Evolutionary conservation across 2,888 invertebrate genomes (phyloP), one percentile per base, ranked within the genome.

Genomic region (Heliconius erato): DNA sequence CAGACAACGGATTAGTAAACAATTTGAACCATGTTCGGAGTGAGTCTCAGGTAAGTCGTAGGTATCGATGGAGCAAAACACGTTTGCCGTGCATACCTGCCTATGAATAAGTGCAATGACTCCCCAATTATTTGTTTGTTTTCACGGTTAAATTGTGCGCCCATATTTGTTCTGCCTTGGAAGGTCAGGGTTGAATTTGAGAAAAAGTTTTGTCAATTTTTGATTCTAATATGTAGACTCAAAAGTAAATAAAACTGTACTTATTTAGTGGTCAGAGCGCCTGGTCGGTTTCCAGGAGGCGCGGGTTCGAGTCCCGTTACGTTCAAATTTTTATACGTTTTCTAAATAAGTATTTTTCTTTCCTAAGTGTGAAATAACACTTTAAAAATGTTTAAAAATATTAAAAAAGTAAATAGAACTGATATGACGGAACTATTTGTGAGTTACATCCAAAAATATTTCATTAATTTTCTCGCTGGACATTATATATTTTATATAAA

Each of bases 11-110:
- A 89, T 91, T 94, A 89, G 92, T 94, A 91, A 96, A 96, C 90
- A 96, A 96, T 94, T 91, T 95, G 92, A 95, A 95, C 91, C 96
- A 96, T 89, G 94, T 92, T 92, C 95, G 95, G 90, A 95, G 90
- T 90, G 96, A 96, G 84, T 95, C 95, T 90, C 96, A 96, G 96
- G 96, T 96, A 94, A 94, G 95, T 90, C 89, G 90, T 91, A 90
- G 90, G 90, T 92, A 93, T 92, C 91, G 91, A 91, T 91, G 92
- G 89, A 89, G 91, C 91, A 89, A 92, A 94, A 94, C 95, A 93
- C 93, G 95, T 95, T 95, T 94, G 91, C 90, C 87, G 91, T 93
- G 93, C 93, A 93, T 92, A 89, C 91, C 91, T 92, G 90, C 91
- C 93, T 94, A 94, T 92, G 92, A 92, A 91, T 91, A 92, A 92